Evolutionary conservation across 2,888 invertebrate genomes (phyloP).

Genomic region (Bembecia ichneumoniformis): DNA sequence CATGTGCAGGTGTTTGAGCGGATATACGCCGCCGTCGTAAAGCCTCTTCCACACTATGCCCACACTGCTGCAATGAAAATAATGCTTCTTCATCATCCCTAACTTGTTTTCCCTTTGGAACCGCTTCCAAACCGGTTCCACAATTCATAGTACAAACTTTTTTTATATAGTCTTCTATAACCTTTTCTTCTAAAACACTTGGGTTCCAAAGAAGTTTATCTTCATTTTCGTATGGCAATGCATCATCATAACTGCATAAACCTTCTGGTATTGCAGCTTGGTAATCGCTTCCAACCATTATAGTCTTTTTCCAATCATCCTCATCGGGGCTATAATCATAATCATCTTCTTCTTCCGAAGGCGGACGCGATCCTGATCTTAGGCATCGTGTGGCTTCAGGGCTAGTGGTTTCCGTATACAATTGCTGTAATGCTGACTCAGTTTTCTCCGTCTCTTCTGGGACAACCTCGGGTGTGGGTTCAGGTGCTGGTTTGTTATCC

Average conservation of each 20-base stretch:
- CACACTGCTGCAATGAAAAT: constrained; percentile 92
- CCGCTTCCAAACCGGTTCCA: constrained; percentile 56
- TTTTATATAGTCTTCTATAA: constrained; percentile 86
- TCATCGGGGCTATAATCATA: constrained; percentile 88
- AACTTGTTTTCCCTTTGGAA: constrained; percentile 82
- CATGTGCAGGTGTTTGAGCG: constrained; percentile 78
- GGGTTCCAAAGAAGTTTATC: constrained; percentile 97
- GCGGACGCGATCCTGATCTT: constrained; percentile 78
- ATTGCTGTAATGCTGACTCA: constrained; percentile 62
- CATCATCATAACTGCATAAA: constrained; percentile 92
- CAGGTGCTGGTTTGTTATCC: constrained; percentile 44
- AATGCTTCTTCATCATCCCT: constrained; percentile 92
- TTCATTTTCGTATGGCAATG: constrained; percentile 94
- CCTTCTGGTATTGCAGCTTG: constrained; percentile 96
- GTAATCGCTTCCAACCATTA: constrained; percentile 95
- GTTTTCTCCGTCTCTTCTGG: constrained; percentile 55
- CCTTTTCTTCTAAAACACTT: constrained; percentile 76
- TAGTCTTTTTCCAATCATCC: constrained; percentile 93
- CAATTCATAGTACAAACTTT: constrained; percentile 70
- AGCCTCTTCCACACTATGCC: constrained; percentile 95
- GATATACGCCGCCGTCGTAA: constrained; percentile 84
- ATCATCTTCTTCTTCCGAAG: constrained; percentile 87
- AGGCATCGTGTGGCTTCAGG: constrained; percentile 60
- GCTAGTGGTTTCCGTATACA: constrained; percentile 50
- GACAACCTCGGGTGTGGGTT: constrained; percentile 41